Base-by-base conservation (phyloP, 2,113 vertebrate genomes). In the Spermophilus dauricus region DNA sequence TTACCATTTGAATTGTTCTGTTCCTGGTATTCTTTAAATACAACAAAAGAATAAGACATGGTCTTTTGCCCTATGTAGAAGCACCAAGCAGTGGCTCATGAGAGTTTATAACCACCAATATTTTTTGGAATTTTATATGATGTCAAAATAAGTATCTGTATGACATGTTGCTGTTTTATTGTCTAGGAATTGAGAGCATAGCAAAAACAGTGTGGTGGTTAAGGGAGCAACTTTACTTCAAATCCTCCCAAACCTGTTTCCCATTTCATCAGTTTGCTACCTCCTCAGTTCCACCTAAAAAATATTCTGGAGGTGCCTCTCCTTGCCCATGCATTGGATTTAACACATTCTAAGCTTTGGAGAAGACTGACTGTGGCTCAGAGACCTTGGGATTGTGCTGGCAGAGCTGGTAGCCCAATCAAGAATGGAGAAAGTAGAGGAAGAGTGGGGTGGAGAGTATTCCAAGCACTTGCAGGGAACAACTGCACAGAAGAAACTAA, bases 261-360 rank as follows among this genome's bases (percentile, higher is more conserved):
- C n/a, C 26, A 83, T 3, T 37, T 24, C 1, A 8, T 34, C 26
- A 10, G 10, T 81, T 78, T 63, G 4, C 4, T 8, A 28, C 1
- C 2, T 32, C 8, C 1, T n/a, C 0, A 5, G 2, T 76, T 34
- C 1, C 3, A 61, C 39, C 39, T 24, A 10, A 39, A 83, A 76
- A 73, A 34, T 56, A 80, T 6, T 91, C 24, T 69, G 42, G 13
- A 39, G 20, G 10, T 77, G 32, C 8, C 18, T 34, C 3, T 82
- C 0, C 20, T 86, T 89, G 12, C 11, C 6, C n/a, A 16, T 73
- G 42, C 45, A 6, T 56, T 93, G 65, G 45, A 12, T 3, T 75
- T 51, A 34, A 65, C 4, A n/a, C 5, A 45, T 51, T 93, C 58
- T 22, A 30, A 91, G 4, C 11, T 24, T 73, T 26, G 63, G 63